Evolutionary conservation across 2,888 invertebrate genomes (phyloP).

Genomic region (Lymantria monacha): DNA sequence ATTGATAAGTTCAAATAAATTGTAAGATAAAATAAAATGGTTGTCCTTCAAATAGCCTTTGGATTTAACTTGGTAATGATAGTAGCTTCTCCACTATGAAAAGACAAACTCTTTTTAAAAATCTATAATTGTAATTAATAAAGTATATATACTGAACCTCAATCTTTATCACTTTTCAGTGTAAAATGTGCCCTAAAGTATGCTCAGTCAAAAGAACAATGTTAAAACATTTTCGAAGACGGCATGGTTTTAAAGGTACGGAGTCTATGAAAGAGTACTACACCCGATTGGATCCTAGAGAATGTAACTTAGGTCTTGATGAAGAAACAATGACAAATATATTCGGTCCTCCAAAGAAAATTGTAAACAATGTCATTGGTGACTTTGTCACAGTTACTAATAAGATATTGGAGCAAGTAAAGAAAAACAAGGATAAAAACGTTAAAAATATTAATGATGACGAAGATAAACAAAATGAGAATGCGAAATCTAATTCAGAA

Average conservation of each 20-base stretch:
- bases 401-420: neutral
- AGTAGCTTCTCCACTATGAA: no score
- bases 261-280: constrained; percentile 54
- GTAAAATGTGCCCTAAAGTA: constrained; percentile 74
- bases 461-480: neutral
- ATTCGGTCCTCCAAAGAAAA: constrained; percentile 62
- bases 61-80: no score
- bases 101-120: no score
- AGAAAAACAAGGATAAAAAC: neutral
- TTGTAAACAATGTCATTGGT: constrained; percentile 22
- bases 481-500: constrained; percentile 13
- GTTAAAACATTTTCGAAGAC: constrained; percentile 67
- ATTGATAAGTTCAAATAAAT: no score
- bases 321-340: constrained; percentile 62
- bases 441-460: neutral
- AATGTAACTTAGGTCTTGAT: constrained; percentile 63
- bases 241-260: constrained; percentile 57
- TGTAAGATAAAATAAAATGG: no score
- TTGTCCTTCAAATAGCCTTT: no score
- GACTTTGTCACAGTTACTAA: neutral
- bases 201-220: constrained; percentile 73
- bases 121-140: no score
- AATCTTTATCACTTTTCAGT: constrained; percentile 51
- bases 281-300: constrained; percentile 61
- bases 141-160: no score